Evolutionary conservation across 2,797 vertebrate genomes (phyloP).

Genomic region (Caiman crocodilus): DNA sequence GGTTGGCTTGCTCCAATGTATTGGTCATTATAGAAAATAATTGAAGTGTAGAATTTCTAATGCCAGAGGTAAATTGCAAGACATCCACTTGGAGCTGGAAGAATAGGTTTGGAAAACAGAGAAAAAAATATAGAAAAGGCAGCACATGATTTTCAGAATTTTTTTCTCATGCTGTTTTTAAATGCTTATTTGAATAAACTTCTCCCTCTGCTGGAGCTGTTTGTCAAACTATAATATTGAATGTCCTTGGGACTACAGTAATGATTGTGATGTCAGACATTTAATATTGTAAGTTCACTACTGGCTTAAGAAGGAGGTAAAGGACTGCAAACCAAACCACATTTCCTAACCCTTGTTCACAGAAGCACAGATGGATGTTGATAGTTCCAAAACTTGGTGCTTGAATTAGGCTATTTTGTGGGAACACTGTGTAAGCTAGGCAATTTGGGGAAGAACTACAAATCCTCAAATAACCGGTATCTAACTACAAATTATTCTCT

Average conservation of each 20-base stretch:
- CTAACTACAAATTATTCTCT: not conserved
- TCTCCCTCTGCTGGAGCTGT: not conserved
- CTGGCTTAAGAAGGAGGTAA: not conserved
- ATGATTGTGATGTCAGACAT: not conserved
- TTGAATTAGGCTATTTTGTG: not conserved
- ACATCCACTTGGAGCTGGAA: fast-evolving
- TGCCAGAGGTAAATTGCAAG: not conserved
- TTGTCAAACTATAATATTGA: not conserved
- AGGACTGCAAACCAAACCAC: not conserved
- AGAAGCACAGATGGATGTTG: not conserved
- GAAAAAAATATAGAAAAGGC: not conserved
- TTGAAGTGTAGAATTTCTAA: not conserved
- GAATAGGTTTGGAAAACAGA: not conserved
- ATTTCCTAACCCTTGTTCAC: not conserved
- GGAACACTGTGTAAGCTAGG: not conserved
- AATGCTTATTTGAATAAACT: not conserved
- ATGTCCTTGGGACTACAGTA: not conserved
- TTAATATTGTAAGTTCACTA: not conserved
- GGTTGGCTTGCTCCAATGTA: not conserved
- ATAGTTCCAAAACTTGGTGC: not conserved
- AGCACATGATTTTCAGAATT: not conserved
- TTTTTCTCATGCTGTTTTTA: not conserved
- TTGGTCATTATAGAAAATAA: not conserved
- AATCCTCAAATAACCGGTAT: not conserved
- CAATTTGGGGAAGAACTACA: not conserved